A percentile compares a stretch with the other conserved stretches of the same genome.
phyloP scores from a whole-genome alignment of 2,113 vertebrate genomes.

The Rhinoderma darwinii region DNA sequence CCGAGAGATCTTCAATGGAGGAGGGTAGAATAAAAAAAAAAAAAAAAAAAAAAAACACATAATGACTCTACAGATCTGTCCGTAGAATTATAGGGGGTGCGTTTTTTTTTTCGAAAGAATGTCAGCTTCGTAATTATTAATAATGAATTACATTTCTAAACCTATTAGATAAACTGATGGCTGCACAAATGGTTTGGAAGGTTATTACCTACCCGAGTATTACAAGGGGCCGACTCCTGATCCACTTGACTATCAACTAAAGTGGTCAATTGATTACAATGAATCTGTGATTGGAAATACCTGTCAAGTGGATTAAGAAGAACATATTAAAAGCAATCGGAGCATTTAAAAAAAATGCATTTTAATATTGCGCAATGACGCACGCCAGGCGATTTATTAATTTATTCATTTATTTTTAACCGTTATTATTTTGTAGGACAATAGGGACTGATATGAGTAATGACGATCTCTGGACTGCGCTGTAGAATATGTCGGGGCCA shows the following conservation, averaged over 20 bases:
- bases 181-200: constrained; percentile 83
- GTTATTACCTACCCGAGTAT: constrained; percentile 66
- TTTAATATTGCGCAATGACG: too few relatives aligned
- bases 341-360: too few relatives aligned
- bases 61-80: constrained; percentile 64
- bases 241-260: constrained; percentile 66
- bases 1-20: constrained; percentile 68
- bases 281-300: background rate
- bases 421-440: too few relatives aligned
- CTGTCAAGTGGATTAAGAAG: background rate
- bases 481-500: background rate
- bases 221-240: constrained; percentile 70
- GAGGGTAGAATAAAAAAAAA: constrained; percentile 39
- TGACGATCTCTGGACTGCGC: background rate
- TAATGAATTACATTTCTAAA: constrained; percentile 84
- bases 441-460: too few relatives aligned
- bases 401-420: background rate
- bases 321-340: background rate
- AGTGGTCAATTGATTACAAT: constrained; percentile 49
- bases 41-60: constrained; percentile 55
- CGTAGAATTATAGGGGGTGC: constrained; percentile 64
- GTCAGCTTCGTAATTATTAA: constrained; percentile 84
- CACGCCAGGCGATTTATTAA: background rate
- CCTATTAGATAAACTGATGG: constrained; percentile 86
- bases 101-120: constrained; percentile 67